Base-by-base conservation (phyloP, 2,888 invertebrate species). In the Calameuta idolon region DNA sequence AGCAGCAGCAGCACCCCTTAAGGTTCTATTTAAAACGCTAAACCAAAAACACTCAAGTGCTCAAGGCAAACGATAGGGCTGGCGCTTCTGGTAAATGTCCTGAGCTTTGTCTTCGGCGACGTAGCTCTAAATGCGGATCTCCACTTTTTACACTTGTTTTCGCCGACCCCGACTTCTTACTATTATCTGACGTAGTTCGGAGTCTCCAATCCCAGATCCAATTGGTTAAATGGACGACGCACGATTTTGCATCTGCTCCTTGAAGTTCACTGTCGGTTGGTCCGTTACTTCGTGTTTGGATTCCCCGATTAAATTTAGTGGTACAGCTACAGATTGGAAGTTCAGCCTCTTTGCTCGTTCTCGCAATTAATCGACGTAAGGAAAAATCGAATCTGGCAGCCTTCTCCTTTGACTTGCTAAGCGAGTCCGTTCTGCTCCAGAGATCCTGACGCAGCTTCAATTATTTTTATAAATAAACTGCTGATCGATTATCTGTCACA, bases 11-110 rank as follows among this genome's bases (percentile, higher is more conserved):
- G 75, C 79, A 82, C 83, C 82, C 84, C 84, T 76, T 79, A 79
- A 79, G 76, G 84, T 81, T 86, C 84, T 86, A 86, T 86, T 86
- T 86, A 86, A 85, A 82, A 74, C 79, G 69, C 77, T 77, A 77
- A 75, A 77, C 80, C 79, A 78, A 80, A 82, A 80, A 82, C 79
- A 76, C 77, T 77, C 78, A 40, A 77, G 74, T 71, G 34, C 73
- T 12, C 69, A 69, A 11, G 77, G 76, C 74, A 73, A 71, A 76
- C 71, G 79, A 79, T 80, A 81, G 82, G 82, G 81, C 80, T 80
- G 78, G 79, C 78, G 80, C 75, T 74, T 77, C 81, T 83, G 83
- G 83, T 77, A 79, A 82, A 81, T 80, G 81, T 84, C 77, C 80
- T 78, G 76, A 79, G 81, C 81, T 85, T 85, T 83, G 84, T 85